Evolutionary conservation across 2,113 vertebrate genomes (phyloP).

Genomic region (Lutjanus erythropterus): DNA sequence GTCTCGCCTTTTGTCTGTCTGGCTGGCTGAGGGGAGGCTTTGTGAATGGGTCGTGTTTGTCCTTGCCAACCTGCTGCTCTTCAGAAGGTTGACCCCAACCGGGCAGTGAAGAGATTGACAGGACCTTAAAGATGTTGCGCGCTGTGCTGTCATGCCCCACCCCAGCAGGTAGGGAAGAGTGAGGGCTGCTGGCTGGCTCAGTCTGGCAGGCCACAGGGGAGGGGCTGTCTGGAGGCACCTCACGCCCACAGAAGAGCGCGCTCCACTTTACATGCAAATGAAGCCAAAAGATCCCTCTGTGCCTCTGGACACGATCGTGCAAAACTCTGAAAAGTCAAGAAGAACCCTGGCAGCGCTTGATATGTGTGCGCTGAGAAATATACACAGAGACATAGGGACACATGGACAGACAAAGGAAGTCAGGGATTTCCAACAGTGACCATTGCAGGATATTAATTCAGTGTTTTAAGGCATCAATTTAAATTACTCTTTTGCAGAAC

Average conservation of each 20-base stretch:
- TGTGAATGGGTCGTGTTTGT: constrained; percentile 70
- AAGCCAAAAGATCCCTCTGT: constrained; percentile 75
- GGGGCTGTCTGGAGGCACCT: constrained; percentile 77
- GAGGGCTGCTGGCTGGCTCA: constrained; percentile 76
- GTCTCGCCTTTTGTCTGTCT: constrained; percentile 59
- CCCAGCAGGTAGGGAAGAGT: constrained; percentile 77
- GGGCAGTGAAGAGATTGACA: constrained; percentile 77
- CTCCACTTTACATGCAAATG: constrained; percentile 85
- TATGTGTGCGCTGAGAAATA: constrained; percentile 33
- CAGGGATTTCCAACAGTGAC: constrained; percentile 6
- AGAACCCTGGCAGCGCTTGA: constrained; percentile 36
- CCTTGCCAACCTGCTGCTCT: constrained; percentile 78
- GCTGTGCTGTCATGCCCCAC: constrained; percentile 76
- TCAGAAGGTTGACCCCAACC: constrained; percentile 75
- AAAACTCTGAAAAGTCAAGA: constrained; percentile 66
- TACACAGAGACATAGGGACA: constrained; percentile 1
- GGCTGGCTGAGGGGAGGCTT: constrained; percentile 57
- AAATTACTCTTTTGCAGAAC: constrained; percentile 21
- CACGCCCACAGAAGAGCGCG: constrained; percentile 65
- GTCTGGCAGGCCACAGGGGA: constrained; percentile 73
- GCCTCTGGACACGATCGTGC: constrained; percentile 73
- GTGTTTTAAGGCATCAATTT: constrained; percentile 42
- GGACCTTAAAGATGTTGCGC: constrained; percentile 80
- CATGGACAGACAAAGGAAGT: constrained; percentile 14
- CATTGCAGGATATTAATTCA: constrained; percentile 40